Percentiles rank a stretch among this genome's conserved stretches.
These are phyloP conservation scores for Drosophila tsacasi DNA, from an alignment of 1,140 invertebrate species.

Conservation along the genomic window DNA sequence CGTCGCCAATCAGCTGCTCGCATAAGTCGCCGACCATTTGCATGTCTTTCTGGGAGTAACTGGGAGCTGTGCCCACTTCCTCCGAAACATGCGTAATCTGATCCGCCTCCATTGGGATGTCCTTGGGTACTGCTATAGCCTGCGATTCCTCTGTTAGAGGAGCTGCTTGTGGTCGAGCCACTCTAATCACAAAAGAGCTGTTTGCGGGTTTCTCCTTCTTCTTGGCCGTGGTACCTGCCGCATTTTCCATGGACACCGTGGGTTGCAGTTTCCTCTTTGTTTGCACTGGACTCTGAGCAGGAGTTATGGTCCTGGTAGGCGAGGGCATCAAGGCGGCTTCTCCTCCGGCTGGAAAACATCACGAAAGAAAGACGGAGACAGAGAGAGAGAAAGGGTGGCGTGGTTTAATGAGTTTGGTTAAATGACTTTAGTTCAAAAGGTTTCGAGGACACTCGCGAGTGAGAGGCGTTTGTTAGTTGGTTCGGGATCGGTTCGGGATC, in stretches of 20 bases:
- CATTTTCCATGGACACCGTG: conserved; percentile 88
- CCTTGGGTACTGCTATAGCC: conserved; percentile 18
- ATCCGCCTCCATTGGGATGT: conserved; percentile 77
- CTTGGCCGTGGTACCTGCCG: conserved; percentile 69
- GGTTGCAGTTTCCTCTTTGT: conserved; percentile 89
- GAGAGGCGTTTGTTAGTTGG: conserved; percentile 40
- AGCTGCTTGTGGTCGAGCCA: conserved; percentile 7
- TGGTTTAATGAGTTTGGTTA: conserved; percentile 83
- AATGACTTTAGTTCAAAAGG: conserved; percentile 71
- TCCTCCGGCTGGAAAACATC: conserved; percentile 73
- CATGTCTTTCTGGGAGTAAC: conserved; percentile 81
- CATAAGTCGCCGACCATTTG: conserved; percentile 77
- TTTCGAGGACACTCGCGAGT: conserved; percentile 70
- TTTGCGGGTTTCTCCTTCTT: conserved; percentile 79
- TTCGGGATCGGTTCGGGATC: conserved; percentile 11
- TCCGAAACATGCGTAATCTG: conserved; percentile 25
- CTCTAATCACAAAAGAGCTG: conserved; percentile 67
- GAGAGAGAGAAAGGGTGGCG: conserved; percentile 61
- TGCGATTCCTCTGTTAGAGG: conserved; percentile 22
- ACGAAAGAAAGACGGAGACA: conserved; percentile 21
- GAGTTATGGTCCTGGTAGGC: conserved; percentile 87
- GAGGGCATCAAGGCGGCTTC: conserved; percentile 86
- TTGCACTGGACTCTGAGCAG: conserved; percentile 77
- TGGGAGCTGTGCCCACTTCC: conserved; percentile 46
- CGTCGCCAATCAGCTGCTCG: conserved; percentile 64